These are phyloP conservation scores for Lobophora halterata DNA, from an alignment of 2,888 invertebrate genomes.

Conservation along the genomic window DNA sequence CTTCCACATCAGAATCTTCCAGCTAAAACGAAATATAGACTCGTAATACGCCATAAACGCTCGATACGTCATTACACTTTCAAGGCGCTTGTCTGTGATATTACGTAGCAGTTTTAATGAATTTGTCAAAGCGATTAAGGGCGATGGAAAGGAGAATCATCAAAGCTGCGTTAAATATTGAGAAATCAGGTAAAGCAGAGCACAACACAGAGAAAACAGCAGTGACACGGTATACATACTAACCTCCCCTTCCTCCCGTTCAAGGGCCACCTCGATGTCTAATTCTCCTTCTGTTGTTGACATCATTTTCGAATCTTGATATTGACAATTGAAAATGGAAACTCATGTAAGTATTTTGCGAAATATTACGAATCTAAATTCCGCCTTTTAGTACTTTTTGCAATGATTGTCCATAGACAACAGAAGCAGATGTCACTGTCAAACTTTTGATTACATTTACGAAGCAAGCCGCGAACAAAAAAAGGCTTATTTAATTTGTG, in stretches of 20 bases:
- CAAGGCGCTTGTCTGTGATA: constrained; percentile 1
- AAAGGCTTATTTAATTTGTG: no score
- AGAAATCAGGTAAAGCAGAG: not conserved
- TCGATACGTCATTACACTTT: constrained; percentile 17
- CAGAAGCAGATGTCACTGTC: no score
- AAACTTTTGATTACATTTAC: no score
- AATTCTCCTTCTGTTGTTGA: constrained; percentile 82
- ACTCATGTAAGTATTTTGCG: constrained; percentile 55
- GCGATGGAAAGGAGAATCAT: not conserved
- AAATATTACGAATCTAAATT: constrained; percentile 54
- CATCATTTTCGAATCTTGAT: constrained; percentile 58
- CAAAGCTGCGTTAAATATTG: not conserved
- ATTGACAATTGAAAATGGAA: constrained; percentile 39
- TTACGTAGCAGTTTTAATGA: not conserved
- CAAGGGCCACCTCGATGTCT: constrained; percentile 80
- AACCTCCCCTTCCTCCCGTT: constrained; percentile 86
- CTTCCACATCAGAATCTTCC: constrained; percentile 75
- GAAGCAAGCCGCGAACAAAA: no score
- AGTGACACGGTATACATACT: constrained; percentile 45
- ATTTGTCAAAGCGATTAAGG: not conserved
- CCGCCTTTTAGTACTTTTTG: constrained; percentile 43
- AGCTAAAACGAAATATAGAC: constrained; percentile 49
- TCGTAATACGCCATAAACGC: not conserved
- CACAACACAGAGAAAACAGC: constrained; percentile 1
- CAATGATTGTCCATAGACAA: constrained; percentile 32